Evolutionary conservation across 2,113 vertebrate species (phyloP).

Genomic region (Leiothrix lutea): DNA sequence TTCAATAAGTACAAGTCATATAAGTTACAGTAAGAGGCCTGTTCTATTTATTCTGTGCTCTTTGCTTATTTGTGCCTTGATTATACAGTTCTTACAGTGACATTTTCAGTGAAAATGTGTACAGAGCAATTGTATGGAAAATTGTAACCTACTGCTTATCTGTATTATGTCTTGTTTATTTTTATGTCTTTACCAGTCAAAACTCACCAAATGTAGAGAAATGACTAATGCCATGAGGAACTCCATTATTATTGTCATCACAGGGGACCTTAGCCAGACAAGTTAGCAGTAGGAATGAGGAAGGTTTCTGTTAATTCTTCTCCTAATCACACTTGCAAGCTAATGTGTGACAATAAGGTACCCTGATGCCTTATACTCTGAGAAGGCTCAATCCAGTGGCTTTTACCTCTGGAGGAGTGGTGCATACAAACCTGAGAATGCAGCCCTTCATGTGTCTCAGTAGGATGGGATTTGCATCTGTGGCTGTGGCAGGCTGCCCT

Average conservation of each 20-base stretch:
- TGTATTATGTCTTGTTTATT: conserved; percentile 21
- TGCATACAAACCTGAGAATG: background rate
- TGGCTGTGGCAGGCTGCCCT: background rate
- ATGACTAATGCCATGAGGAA: background rate
- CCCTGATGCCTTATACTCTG: background rate
- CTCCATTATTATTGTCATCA: background rate
- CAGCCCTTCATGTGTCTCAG: rapidly evolving
- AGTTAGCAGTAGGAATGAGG: background rate
- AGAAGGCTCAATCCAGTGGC: background rate
- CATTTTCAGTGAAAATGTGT: conserved; percentile 13
- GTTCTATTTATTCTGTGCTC: conserved; percentile 5
- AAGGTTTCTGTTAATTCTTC: background rate
- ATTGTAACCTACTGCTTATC: conserved; percentile 10
- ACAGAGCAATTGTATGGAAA: background rate
- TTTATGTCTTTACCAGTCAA: background rate
- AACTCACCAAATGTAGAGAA: background rate
- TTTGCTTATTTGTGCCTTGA: conserved; percentile 19
- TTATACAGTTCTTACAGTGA: background rate
- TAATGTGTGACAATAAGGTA: background rate
- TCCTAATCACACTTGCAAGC: background rate
- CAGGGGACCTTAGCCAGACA: background rate
- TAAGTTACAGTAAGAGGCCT: background rate
- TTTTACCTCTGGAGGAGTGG: background rate
- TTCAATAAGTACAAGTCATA: background rate
- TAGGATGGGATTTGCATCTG: background rate